Conservation (phyloP, 2,113 vertebrate species). For the Dromiciops gliroides region DNA sequence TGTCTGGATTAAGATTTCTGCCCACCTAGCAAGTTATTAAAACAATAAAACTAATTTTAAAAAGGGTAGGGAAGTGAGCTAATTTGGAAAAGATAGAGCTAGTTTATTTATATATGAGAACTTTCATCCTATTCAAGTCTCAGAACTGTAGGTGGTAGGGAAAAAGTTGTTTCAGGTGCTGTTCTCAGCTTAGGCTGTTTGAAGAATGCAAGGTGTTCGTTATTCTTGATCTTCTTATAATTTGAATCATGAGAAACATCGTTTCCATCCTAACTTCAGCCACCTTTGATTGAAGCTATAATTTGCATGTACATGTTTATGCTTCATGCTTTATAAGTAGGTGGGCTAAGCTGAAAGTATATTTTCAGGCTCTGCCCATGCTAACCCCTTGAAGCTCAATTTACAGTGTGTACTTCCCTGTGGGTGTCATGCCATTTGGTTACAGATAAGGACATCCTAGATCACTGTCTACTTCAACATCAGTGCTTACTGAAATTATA, state of each 20-base stretch:
- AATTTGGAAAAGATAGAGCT: slow-evolving; percentile 75
- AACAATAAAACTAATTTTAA: slow-evolving; percentile 67
- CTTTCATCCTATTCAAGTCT: slow-evolving; percentile 75
- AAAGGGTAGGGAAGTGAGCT: slow-evolving; percentile 72
- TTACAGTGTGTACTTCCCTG: slow-evolving; percentile 4
- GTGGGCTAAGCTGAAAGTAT: slow-evolving; percentile 45
- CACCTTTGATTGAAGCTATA: slow-evolving; percentile 33
- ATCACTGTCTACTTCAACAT: background rate
- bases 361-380: slow-evolving; percentile 54
- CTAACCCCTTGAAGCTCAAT: slow-evolving; percentile 56
- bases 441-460: slow-evolving; percentile 21
- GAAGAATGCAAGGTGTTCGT: slow-evolving; percentile 77
- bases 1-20: slow-evolving; percentile 70
- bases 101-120: slow-evolving; percentile 81
- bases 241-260: slow-evolving; percentile 30
- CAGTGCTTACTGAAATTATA: background rate
- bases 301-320: slow-evolving; percentile 46
- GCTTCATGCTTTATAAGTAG: slow-evolving; percentile 55
- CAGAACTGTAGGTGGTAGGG: slow-evolving; percentile 70
- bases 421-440: slow-evolving; percentile 34
- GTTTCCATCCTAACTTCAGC: background rate
- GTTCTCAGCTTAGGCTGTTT: slow-evolving; percentile 67
- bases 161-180: slow-evolving; percentile 84
- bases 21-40: slow-evolving; percentile 66
- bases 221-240: slow-evolving; percentile 59